A percentile compares a stretch with the other conserved stretches of the same genome.
Conservation (phyloP, 2,113 vertebrate genomes). For the Myrmophylax atrothorax region DNA sequence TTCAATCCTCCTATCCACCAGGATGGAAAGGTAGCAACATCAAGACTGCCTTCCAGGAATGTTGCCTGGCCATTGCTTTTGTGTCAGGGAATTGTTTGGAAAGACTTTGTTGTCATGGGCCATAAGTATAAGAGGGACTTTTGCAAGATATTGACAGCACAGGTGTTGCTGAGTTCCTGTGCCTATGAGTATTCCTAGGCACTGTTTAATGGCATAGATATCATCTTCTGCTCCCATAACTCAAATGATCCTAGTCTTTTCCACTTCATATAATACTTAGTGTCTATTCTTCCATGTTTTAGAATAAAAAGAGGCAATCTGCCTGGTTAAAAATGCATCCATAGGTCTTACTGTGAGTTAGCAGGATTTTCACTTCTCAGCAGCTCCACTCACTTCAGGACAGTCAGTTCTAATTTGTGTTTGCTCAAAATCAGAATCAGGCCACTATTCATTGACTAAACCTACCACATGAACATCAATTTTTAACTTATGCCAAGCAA, state of each 20-base stretch:
- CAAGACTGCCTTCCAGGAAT: background rate
- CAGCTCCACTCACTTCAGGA: background rate
- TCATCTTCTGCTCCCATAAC: background rate
- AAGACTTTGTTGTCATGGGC: background rate
- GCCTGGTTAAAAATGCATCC: background rate
- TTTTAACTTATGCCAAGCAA: constrained; percentile 18
- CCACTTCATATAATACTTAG: background rate
- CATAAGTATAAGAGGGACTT: background rate
- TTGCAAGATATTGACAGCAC: background rate
- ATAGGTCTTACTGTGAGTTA: background rate
- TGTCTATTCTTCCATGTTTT: background rate
- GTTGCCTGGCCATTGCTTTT: background rate
- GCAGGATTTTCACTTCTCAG: background rate
- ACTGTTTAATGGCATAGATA: background rate
- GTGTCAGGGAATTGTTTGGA: background rate
- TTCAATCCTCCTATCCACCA: background rate
- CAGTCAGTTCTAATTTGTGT: constrained; percentile 2
- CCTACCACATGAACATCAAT: fast-evolving
- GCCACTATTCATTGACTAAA: background rate
- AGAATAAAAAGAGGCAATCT: background rate
- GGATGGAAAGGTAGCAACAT: background rate
- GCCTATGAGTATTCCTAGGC: fast-evolving
- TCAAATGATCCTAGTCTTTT: background rate
- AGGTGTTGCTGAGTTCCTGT: background rate
- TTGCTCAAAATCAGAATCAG: background rate